Evolutionary conservation across 2,797 vertebrate genomes (phyloP), one percentile per base, ranked within the genome.

Genomic region (Rallus crepitans): DNA sequence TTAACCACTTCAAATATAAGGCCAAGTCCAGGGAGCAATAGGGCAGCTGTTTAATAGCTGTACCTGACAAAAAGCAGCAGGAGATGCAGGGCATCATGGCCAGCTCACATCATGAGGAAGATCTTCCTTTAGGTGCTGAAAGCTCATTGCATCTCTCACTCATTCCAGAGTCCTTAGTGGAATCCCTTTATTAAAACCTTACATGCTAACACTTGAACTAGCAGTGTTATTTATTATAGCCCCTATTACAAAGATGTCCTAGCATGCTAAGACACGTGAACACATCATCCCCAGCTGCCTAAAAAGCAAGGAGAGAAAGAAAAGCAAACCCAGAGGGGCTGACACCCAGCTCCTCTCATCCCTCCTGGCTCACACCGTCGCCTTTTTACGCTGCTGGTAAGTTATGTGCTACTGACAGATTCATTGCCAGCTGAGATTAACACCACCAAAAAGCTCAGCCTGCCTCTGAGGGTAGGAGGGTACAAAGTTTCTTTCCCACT

Each of bases 191-290:
- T 24, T 31, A 31, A 61, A 50, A 17, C 2, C 57, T 64, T 3
- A 5, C 5, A 6, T 1, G 17, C 17, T 17, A 45, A 50, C 0
- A 0, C 21, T 75, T 64, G 27, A 35, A 4, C 19, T 48, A n/a
- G 2, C 6, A 7, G 14, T 21, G 3, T 15, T 61, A 5, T 55
- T 73, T 59, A 12, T 28, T 23, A 24, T 21, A 65, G 14, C 16
- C 23, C 7, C 56, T 30, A 12, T 33, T 35, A 37, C 18, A 33
- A 40, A 56, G 33, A 3, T n/a, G 33, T 47, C 28, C 7, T 4
- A 14, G 16, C 23, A 25, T 8, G 21, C 14, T 52, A 13, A 52
- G 21, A 47, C 27, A 3, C 1, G 0, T 0, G 35, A 52, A 12
- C 12, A 9, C 10, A 3, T 18, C 3, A 0, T 19, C 31, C 27